These are phyloP conservation scores for Drosophila oshimai DNA, from an alignment of 1,140 invertebrate species.

Conservation along the genomic window DNA sequence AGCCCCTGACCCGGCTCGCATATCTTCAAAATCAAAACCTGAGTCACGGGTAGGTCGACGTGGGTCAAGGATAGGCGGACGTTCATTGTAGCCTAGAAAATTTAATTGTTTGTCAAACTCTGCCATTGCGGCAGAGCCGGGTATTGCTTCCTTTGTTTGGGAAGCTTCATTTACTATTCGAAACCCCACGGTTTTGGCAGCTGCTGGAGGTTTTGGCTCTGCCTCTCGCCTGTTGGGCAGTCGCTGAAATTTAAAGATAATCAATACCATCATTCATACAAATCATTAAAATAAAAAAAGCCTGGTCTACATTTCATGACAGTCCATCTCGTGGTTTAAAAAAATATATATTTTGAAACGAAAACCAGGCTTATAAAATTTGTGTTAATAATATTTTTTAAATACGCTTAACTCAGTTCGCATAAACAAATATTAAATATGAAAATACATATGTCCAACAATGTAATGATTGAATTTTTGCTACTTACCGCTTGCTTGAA, in stretches of 20 bases:
- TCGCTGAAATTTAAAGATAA: slow-evolving; percentile 23
- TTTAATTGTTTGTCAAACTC: slow-evolving; percentile 56
- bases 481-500: slow-evolving; percentile 45
- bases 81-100: slow-evolving; percentile 55
- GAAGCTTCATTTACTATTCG: not conserved
- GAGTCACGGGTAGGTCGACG: slow-evolving; percentile 50
- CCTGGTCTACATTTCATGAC: too few relatives aligned
- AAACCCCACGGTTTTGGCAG: not conserved
- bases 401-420: too few relatives aligned
- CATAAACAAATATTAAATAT: not conserved
- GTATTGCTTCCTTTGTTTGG: not conserved
- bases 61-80: too few relatives aligned
- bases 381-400: too few relatives aligned
- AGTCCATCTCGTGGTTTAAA: too few relatives aligned
- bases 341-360: not conserved
- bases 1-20: not conserved
- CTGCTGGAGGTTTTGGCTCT: not conserved
- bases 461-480: not conserved
- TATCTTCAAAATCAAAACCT: slow-evolving; percentile 48
- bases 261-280: too few relatives aligned
- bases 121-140: not conserved
- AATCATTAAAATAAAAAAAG: too few relatives aligned
- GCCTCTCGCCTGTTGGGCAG: slow-evolving; percentile 2
- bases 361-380: too few relatives aligned
- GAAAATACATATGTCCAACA: not conserved